Evolutionary conservation across 1,140 invertebrate species (phyloP).

Genomic region (Eufriesea mexicana): DNA sequence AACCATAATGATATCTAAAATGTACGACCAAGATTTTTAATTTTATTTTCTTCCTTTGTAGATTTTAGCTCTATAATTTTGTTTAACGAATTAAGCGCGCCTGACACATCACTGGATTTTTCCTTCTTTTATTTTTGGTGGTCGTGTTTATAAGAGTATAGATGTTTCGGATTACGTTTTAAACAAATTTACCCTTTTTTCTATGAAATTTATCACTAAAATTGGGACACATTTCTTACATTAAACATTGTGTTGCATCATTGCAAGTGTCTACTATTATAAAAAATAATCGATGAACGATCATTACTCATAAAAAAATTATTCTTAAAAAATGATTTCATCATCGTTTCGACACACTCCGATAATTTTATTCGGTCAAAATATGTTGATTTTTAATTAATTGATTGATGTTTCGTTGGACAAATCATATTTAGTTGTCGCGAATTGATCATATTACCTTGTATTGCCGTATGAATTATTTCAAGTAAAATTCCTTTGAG

Average conservation of each 20-base stretch:
- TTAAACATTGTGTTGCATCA: background rate
- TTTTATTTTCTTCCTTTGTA: background rate
- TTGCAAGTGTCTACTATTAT: background rate
- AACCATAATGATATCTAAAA: background rate
- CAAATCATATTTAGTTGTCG: background rate
- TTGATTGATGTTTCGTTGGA: background rate
- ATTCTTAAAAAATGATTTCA: no score
- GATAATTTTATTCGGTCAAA: background rate
- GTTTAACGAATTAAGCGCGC: background rate
- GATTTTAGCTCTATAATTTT: background rate
- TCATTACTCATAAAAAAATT: background rate
- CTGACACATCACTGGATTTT: background rate
- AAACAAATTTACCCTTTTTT: no score
- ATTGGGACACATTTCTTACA: no score
- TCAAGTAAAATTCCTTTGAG: background rate
- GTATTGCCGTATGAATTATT: no score
- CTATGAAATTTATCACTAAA: no score
- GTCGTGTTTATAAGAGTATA: background rate
- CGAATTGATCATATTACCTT: no score
- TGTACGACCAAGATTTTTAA: background rate
- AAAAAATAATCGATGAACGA: background rate
- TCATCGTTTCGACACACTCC: background rate
- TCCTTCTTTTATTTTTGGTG: background rate
- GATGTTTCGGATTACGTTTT: background rate
- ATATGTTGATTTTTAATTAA: no score